Percentiles rank a stretch among this genome's conserved stretches.
Evolutionary conservation across 1,140 invertebrate genomes (phyloP).

Genomic region (Nasonia longicornis): DNA sequence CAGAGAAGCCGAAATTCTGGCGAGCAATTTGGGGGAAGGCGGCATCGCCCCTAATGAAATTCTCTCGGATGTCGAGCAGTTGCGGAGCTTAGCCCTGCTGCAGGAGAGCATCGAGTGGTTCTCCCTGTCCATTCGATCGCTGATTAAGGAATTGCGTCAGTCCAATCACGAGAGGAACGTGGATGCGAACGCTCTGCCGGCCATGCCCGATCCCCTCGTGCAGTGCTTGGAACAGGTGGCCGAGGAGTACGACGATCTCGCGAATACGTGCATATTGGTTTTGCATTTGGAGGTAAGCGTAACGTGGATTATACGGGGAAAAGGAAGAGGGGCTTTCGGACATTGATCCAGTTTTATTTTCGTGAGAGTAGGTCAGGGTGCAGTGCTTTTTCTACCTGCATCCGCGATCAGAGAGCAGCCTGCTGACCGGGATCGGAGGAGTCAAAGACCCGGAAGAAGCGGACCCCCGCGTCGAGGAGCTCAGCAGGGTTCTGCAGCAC

Average conservation of each 20-base stretch:
- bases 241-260: constrained; percentile 87
- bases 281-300: constrained; percentile 86
- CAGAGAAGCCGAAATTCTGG: constrained; percentile 92
- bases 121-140: constrained; percentile 54
- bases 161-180: constrained; percentile 51
- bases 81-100: constrained; percentile 86
- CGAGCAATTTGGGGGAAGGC: constrained; percentile 87
- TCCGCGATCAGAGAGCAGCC: constrained; percentile 75
- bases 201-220: constrained; percentile 57
- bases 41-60: constrained; percentile 89
- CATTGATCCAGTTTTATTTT: constrained; percentile 31
- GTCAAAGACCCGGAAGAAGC: constrained; percentile 77
- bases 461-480: constrained; percentile 84
- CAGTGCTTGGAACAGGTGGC: constrained; percentile 72
- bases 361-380: constrained; percentile 76
- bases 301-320: no score
- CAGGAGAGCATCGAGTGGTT: constrained; percentile 90
- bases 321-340: not conserved
- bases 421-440: constrained; percentile 58
- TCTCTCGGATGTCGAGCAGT: constrained; percentile 80
- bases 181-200: constrained; percentile 61
- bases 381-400: constrained; percentile 94
- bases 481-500: constrained; percentile 82
- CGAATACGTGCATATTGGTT: constrained; percentile 90
- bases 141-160: constrained; percentile 56